Evolutionary conservation across 1,140 invertebrate species (phyloP).

Genomic region (Drosophila pectinifera): DNA sequence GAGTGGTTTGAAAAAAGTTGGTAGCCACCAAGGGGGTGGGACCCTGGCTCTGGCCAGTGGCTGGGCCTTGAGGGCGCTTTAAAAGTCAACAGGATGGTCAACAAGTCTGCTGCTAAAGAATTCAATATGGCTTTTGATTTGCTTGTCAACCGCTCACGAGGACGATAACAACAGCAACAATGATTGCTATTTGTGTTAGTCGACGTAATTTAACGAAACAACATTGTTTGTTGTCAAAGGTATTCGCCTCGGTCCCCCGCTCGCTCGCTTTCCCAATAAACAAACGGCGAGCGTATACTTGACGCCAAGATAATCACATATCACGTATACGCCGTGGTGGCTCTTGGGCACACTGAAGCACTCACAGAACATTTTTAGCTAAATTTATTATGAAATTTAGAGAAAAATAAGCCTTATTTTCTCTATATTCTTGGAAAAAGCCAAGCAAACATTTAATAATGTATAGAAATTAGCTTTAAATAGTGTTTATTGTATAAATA

Average conservation of each 20-base stretch:
- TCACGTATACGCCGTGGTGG: conserved; percentile 69
- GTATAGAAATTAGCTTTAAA: too few species aligned
- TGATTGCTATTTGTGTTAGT: conserved; percentile 33
- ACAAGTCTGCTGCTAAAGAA: conserved; percentile 36
- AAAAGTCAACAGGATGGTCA: conserved; percentile 46
- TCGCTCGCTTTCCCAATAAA: conserved; percentile 29
- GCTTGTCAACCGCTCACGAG: conserved; percentile 25
- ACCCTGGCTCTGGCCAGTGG: conserved; percentile 2
- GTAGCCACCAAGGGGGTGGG: not conserved
- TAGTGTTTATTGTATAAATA: too few species aligned
- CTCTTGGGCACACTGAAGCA: conserved; percentile 18
- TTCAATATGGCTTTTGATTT: conserved; percentile 60
- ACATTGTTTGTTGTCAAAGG: conserved; percentile 51
- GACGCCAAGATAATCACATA: conserved; percentile 71
- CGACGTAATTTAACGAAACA: conserved; percentile 51
- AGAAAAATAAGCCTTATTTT: too few species aligned
- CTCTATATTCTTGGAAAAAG: too few species aligned
- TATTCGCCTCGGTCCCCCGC: conserved; percentile 13
- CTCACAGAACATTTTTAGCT: not conserved
- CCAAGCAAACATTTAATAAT: too few species aligned
- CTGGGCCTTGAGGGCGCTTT: conserved; percentile 24
- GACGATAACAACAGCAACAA: conserved; percentile 17
- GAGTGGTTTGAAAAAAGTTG: not conserved
- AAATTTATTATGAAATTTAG: too few species aligned
- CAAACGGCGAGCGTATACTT: conserved; percentile 35